Conservation (phyloP, 2,113 vertebrate species). For the Cyprinus carpio region DNA sequence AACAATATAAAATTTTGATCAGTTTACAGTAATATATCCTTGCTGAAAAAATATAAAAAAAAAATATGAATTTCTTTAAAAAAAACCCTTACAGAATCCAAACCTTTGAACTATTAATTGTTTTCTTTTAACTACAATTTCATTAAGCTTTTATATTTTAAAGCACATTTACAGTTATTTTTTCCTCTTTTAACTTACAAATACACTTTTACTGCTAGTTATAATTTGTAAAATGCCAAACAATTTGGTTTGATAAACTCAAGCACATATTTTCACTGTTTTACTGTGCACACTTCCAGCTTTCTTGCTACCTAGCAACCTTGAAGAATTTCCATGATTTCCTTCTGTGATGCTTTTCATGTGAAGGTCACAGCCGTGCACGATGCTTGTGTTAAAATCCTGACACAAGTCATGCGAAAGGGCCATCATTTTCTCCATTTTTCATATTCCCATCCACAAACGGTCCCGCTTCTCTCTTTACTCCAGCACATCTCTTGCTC, state of each 20-base stretch:
- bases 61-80: not conserved
- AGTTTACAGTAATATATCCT: not conserved
- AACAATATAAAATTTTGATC: not conserved
- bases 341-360: not conserved
- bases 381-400: not conserved
- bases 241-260: not conserved
- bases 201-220: not conserved
- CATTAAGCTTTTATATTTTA: not conserved
- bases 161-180: not conserved
- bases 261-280: not conserved
- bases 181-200: not conserved
- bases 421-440: not conserved
- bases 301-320: constrained; percentile 13
- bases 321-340: not conserved
- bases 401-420: not conserved
- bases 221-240: not conserved
- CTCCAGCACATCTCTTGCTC: not conserved
- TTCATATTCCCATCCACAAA: constrained; percentile 3
- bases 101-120: not conserved
- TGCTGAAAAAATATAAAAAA: too few relatives aligned
- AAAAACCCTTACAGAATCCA: not conserved
- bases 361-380: not conserved
- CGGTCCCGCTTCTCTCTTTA: not conserved
- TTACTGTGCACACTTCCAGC: not conserved
- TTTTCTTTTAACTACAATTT: not conserved